Evolutionary conservation across 92 coral and sea anemone species (phyloP), one percentile per base, ranked within the genome.

Genomic region (Phenganax marumi): DNA sequence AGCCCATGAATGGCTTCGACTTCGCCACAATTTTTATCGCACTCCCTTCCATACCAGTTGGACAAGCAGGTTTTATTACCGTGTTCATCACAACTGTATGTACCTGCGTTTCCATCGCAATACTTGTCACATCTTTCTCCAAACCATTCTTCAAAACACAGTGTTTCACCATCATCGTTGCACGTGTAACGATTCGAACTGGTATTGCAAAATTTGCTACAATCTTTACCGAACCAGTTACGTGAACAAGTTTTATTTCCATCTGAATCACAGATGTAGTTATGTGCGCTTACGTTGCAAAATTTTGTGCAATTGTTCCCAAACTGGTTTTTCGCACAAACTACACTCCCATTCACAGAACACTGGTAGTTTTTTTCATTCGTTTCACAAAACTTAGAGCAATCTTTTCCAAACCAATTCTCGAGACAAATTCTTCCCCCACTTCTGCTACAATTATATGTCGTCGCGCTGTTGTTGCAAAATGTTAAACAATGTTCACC

Each of bases 371-470:
- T 88, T 60, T 52, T 48, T 16, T 81, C 73, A 57, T 81, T 75
- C 12, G 49, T 71, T 8, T 77, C 57, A 56, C 97, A 93, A 64
- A 84, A 58, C 83, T 64, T 19, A 6, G 90, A 80, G 57, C 97
- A 92, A 17, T 75, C 73, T 6, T 85, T 62, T 0, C 97, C 93
- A 76, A 79, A 86, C 88, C 97, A 85, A 52, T 88, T 77, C 50
- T 52, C 70, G 13, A 84, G 70, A 84, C 97, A 91, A 12, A 82
- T 78, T 81, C 19, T 81, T 21, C n/a, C 58, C n/a, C 70, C 77
- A 48, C 12, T n/a, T 14, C 19, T 14, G 8, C 12, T 49, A 22
- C 82, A 77, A 16, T 52, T 17, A 24, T 25, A 78, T 46, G 21
- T 78, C 50, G n/a, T 39, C 10, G 18, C 69, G 46, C 47, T 78